These are phyloP conservation scores for Tringa solitaria DNA, from an alignment of 2,113 vertebrate species.

Conservation along the genomic window DNA sequence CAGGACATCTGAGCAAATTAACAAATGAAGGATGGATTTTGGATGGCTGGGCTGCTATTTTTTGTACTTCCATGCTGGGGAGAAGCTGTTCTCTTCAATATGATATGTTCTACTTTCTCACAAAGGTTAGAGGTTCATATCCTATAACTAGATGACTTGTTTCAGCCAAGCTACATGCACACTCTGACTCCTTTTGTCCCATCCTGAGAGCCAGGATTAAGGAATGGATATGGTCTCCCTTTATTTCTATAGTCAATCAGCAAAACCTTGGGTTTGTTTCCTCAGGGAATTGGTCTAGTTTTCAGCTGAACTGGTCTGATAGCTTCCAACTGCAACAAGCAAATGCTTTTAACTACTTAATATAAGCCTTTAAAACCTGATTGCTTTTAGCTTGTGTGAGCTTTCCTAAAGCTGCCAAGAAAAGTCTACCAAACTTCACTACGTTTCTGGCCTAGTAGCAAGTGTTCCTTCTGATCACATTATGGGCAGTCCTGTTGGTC, in stretches of 20 bases:
- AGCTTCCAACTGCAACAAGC: background rate
- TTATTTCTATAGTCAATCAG: background rate
- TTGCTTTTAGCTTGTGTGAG: background rate
- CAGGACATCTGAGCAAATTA: background rate
- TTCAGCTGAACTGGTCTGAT: background rate
- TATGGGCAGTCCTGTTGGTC: background rate
- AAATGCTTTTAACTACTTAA: background rate
- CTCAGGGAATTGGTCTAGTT: background rate
- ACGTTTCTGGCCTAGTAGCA: background rate
- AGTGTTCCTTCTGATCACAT: background rate
- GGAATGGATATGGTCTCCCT: background rate
- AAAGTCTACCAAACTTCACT: background rate
- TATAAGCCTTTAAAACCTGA: background rate
- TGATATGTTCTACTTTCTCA: background rate
- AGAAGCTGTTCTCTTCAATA: background rate
- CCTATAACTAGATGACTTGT: background rate
- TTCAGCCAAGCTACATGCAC: background rate
- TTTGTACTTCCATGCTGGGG: background rate
- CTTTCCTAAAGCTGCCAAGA: background rate
- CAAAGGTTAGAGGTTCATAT: background rate
- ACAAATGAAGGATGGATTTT: background rate
- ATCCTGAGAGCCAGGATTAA: background rate
- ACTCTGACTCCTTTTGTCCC: background rate
- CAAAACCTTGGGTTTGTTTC: background rate
- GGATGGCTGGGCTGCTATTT: background rate